Evolutionary conservation across 2,797 vertebrate genomes (phyloP).

Genomic region (Ambastaia sidthimunki): DNA sequence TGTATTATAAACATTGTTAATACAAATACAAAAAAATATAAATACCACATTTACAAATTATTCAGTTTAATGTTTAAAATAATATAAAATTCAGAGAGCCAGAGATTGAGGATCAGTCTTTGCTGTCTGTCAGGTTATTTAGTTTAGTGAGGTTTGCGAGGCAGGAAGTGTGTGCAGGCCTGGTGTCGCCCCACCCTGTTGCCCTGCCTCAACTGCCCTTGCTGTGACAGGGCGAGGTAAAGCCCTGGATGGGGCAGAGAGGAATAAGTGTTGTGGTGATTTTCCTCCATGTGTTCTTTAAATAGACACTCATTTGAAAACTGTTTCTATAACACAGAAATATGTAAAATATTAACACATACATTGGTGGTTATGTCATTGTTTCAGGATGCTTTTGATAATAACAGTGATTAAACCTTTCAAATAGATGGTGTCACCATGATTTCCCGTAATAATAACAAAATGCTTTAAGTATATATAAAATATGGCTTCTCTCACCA

Average conservation of each 20-base stretch:
- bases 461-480: not conserved
- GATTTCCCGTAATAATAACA: not conserved
- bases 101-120: not conserved
- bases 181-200: slow-evolving; percentile 62
- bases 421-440: not conserved
- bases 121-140: slow-evolving; percentile 3
- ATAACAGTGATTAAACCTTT: not conserved
- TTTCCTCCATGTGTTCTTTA: slow-evolving; percentile 75
- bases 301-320: slow-evolving; percentile 75
- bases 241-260: slow-evolving; percentile 64
- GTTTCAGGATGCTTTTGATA: not conserved
- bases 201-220: slow-evolving; percentile 68
- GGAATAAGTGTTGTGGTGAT: slow-evolving; percentile 77
- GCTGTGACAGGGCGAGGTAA: slow-evolving; percentile 73
- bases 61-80: not conserved
- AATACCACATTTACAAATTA: not conserved
- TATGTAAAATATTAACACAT: not conserved
- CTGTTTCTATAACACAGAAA: slow-evolving; percentile 59
- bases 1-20: not conserved
- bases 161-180: slow-evolving; percentile 75
- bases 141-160: slow-evolving; percentile 54
- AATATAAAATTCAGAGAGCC: not conserved
- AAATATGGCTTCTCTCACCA: slow-evolving; percentile 58
- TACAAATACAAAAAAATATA: slow-evolving; percentile 17
- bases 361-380: not conserved